phyloP scores from a whole-genome alignment of 2,113 vertebrate species.

The Echinops telfairi region DNA sequence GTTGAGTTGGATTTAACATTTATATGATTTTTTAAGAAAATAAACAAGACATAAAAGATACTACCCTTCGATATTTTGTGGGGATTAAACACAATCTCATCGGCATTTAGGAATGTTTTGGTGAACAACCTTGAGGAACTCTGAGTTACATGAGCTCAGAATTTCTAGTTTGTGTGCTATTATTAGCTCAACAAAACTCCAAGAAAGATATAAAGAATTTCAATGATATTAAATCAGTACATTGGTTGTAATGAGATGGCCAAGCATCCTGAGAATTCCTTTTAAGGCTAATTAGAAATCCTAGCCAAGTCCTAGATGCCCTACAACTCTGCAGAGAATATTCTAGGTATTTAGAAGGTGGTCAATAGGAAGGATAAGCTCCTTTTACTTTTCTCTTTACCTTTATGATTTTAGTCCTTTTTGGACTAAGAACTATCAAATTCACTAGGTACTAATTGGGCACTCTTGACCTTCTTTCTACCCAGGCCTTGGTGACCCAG shows the following conservation, averaged over 20 bases:
- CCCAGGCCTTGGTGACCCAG: no score
- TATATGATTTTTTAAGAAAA: constrained; percentile 42
- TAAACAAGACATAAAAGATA: not conserved
- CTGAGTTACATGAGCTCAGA: not conserved
- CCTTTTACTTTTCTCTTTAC: not conserved
- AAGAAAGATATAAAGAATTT: constrained; percentile 36
- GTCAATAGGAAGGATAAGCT: not conserved
- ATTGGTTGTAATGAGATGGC: not conserved
- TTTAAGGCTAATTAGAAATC: not conserved
- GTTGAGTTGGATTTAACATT: constrained; percentile 20
- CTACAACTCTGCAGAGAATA: not conserved
- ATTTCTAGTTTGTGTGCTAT: constrained; percentile 24
- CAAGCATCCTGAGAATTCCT: not conserved
- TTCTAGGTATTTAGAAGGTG: not conserved
- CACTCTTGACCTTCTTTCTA: no score
- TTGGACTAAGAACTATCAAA: constrained; percentile 27
- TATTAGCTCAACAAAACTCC: constrained; percentile 39
- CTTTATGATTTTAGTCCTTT: not conserved
- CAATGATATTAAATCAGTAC: not conserved
- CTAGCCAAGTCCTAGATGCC: not conserved
- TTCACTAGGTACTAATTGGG: not conserved
- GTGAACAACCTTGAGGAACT: not conserved
- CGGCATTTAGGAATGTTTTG: not conserved
- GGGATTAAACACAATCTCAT: not conserved
- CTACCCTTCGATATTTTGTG: not conserved